Evolutionary conservation across 2,888 invertebrate genomes (phyloP).

Genomic region (Meandrusa payeni): DNA sequence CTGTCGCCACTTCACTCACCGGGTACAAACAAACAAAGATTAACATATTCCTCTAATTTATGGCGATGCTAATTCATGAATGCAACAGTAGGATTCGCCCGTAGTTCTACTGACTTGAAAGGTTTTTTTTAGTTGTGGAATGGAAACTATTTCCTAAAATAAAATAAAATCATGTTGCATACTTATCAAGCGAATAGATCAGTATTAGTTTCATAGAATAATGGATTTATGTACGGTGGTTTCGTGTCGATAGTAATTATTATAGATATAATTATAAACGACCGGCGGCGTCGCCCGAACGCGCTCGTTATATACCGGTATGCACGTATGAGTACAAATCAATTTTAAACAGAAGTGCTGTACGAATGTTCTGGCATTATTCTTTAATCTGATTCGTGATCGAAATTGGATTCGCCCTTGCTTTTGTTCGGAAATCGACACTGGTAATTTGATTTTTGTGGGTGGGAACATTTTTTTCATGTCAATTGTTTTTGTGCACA

Average conservation of each 20-base stretch:
- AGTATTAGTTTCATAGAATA: constrained; percentile 8
- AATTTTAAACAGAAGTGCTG: constrained; percentile 17
- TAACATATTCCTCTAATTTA: too few relatives aligned
- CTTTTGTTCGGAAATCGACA: constrained; percentile 16
- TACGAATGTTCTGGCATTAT: constrained; percentile 8
- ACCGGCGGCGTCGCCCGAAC: constrained; percentile 7
- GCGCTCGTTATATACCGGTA: neutral
- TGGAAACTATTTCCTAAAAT: too few relatives aligned
- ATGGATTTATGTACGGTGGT: constrained; percentile 3
- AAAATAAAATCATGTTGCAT: neutral
- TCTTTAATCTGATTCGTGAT: constrained; percentile 20
- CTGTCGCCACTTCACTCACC: too few relatives aligned
- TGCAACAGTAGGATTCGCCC: too few relatives aligned
- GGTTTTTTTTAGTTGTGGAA: too few relatives aligned
- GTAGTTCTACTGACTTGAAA: too few relatives aligned
- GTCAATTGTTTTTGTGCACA: neutral
- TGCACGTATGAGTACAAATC: constrained; percentile 12
- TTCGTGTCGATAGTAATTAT: constrained; percentile 24
- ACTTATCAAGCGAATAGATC: constrained; percentile 1
- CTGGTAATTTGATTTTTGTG: constrained; percentile 6
- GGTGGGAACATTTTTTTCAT: neutral
- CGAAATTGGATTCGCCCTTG: constrained; percentile 9
- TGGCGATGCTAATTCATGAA: too few relatives aligned
- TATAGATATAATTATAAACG: constrained; percentile 22
- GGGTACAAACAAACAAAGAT: too few relatives aligned